These are phyloP conservation scores for Cephalopachus bancanus DNA, from an alignment of 2,797 vertebrate species.

Conservation along the genomic window DNA sequence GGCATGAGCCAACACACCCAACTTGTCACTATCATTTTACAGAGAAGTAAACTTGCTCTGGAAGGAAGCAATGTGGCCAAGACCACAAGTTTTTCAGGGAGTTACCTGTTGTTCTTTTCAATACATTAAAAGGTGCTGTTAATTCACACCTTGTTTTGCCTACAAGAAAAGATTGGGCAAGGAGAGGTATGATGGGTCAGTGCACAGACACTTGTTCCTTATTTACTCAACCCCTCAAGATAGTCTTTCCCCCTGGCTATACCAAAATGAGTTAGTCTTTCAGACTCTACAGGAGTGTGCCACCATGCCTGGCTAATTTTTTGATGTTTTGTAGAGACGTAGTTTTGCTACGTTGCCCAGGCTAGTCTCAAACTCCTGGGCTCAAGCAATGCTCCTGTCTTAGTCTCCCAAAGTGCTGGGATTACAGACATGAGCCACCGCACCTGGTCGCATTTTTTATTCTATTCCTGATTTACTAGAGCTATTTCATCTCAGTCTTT, in stretches of 20 bases:
- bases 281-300: too few relatives aligned
- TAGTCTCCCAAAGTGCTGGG: too few relatives aligned
- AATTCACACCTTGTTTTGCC: neutral
- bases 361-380: too few relatives aligned
- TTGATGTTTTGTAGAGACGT: too few relatives aligned
- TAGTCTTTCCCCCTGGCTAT: neutral
- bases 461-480: neutral
- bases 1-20: too few relatives aligned
- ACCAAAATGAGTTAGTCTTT: neutral
- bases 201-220: neutral
- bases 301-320: too few relatives aligned
- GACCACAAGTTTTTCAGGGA: neutral
- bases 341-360: too few relatives aligned
- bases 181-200: rapidly evolving
- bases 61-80: neutral
- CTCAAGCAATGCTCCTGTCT: too few relatives aligned
- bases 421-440: too few relatives aligned
- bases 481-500: conserved; percentile 35
- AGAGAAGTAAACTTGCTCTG: neutral
- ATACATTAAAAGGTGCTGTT: neutral
- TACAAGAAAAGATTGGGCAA: neutral
- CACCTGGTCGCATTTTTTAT: too few relatives aligned
- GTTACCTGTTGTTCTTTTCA: neutral
- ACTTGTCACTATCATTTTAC: neutral
- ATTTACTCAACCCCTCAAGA: neutral